Conservation (phyloP, 2,888 invertebrate species). For the Synergus japonicus region DNA sequence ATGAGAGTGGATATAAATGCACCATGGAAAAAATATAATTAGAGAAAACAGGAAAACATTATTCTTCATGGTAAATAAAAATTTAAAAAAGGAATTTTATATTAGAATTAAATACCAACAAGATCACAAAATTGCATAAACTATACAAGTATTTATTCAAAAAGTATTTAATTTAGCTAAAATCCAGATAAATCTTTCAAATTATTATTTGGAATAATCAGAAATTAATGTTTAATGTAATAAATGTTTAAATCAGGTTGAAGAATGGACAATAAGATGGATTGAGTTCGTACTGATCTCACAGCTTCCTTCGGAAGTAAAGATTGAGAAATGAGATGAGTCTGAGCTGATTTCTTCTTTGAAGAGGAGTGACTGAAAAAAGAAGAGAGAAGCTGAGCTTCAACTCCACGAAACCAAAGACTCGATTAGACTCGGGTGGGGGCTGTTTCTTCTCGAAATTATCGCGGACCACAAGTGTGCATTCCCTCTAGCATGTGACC, state of each 20-base stretch:
- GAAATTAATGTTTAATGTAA: neutral
- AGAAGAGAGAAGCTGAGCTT: slow-evolving; percentile 2
- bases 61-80: no score
- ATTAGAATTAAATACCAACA: no score
- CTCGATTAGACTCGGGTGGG: slow-evolving; percentile 46
- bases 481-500: slow-evolving; percentile 43
- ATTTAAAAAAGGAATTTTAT: no score
- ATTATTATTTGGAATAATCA: no score
- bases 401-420: slow-evolving; percentile 44
- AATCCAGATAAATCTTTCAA: no score
- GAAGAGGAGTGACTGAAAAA: slow-evolving; percentile 9
- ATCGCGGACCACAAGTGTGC: slow-evolving; percentile 50
- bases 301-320: slow-evolving; percentile 27
- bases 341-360: slow-evolving; percentile 26
- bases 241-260: neutral
- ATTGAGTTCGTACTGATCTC: neutral
- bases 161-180: no score
- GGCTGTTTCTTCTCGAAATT: slow-evolving; percentile 57
- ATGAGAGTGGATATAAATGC: no score
- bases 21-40: no score
- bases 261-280: neutral
- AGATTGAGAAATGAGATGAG: slow-evolving; percentile 14
- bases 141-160: no score
- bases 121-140: no score
- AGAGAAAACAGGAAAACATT: no score